phyloP scores from a whole-genome alignment of 1,140 invertebrate species.

The Matsumurasca onukii region DNA sequence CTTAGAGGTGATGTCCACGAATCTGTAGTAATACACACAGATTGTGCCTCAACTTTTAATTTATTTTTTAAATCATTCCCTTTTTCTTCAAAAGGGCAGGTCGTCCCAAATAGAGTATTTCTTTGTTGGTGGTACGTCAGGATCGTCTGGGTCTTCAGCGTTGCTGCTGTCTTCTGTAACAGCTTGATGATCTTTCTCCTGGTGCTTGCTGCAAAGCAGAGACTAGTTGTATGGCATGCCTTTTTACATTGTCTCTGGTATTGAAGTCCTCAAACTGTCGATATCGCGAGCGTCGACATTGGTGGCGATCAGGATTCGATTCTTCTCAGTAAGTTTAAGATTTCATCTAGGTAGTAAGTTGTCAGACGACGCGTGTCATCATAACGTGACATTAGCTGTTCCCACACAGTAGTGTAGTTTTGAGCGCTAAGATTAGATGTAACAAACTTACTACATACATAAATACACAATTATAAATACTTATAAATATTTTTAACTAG shows the following conservation, averaged over 20 bases:
- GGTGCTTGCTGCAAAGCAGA: neutral
- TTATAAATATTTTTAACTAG: too few relatives aligned
- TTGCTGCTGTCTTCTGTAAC: neutral
- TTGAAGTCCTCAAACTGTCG: too few relatives aligned
- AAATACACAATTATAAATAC: too few relatives aligned
- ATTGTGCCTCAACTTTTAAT: neutral
- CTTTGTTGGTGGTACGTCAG: conserved; percentile 20
- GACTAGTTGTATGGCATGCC: conserved; percentile 1
- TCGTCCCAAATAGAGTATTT: conserved; percentile 18
- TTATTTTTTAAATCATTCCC: neutral
- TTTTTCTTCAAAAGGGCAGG: neutral
- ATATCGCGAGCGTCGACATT: too few relatives aligned
- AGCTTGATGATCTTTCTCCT: neutral
- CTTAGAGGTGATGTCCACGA: conserved; percentile 9
- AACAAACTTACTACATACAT: too few relatives aligned
- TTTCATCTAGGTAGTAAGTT: too few relatives aligned
- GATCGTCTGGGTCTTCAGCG: neutral
- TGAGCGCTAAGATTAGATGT: too few relatives aligned
- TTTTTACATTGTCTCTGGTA: conserved; percentile 8
- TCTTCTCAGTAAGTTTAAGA: too few relatives aligned
- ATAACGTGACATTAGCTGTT: too few relatives aligned
- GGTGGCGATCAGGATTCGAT: neutral
- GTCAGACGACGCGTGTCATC: too few relatives aligned
- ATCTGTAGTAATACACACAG: conserved; percentile 3
- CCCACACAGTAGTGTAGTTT: too few relatives aligned